A percentile compares a stretch with the other conserved stretches of the same genome.
Conservation (phyloP, 2,113 vertebrate species). For the Chaetodon auriga region DNA sequence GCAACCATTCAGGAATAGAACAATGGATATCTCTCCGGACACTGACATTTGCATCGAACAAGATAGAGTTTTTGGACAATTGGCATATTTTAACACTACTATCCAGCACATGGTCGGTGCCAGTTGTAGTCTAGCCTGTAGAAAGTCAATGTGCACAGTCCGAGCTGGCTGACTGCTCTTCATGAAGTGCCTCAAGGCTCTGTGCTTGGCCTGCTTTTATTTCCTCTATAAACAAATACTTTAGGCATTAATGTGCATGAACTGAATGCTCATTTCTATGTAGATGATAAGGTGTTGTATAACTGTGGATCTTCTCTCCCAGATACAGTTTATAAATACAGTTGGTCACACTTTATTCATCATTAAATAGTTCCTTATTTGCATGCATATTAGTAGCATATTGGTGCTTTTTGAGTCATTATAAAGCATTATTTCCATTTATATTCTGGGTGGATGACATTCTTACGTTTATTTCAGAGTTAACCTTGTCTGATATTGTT, state of each 20-base stretch:
- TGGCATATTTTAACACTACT: background rate
- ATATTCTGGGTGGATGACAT: too few species aligned
- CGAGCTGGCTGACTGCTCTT: background rate
- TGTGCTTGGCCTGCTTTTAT: background rate
- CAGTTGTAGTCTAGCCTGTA: background rate
- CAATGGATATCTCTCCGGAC: background rate
- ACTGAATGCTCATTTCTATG: background rate
- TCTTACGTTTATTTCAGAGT: too few species aligned
- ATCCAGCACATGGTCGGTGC: background rate
- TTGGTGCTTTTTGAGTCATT: too few species aligned
- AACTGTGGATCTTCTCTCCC: background rate
- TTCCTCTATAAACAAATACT: background rate
- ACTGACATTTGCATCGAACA: background rate
- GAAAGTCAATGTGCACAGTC: background rate
- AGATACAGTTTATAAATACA: too few species aligned
- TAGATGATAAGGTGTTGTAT: conserved; percentile 1
- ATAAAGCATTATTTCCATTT: too few species aligned
- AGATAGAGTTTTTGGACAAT: background rate
- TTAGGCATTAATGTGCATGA: background rate
- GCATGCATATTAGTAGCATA: too few species aligned
- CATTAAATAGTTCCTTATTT: too few species aligned
- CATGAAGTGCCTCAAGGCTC: conserved; percentile 8
- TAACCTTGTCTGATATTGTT: background rate
- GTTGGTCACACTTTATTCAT: too few species aligned
- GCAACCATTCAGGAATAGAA: background rate